Evolutionary conservation across 2,797 vertebrate genomes (phyloP).

Genomic region (Falco peregrinus): DNA sequence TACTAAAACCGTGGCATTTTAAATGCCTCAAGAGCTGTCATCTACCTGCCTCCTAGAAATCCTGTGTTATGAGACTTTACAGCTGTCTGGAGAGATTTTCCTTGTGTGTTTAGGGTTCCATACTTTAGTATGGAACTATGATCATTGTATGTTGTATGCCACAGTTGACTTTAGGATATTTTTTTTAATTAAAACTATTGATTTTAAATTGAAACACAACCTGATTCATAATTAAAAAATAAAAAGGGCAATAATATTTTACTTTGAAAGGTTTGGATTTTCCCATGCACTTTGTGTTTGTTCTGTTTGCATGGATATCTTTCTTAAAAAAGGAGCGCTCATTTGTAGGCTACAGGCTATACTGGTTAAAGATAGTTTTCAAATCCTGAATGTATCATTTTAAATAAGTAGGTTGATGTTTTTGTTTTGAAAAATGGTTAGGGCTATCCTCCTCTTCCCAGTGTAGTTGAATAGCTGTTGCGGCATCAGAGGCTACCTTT

Average conservation of each 20-base stretch:
- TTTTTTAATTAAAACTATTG: background rate
- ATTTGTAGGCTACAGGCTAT: background rate
- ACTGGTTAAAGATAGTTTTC: background rate
- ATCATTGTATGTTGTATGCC: slow-evolving; percentile 16
- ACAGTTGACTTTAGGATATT: background rate
- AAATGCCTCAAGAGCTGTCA: background rate
- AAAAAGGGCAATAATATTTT: background rate
- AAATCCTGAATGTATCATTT: background rate
- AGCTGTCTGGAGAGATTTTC: slow-evolving; percentile 32
- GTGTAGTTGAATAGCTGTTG: background rate
- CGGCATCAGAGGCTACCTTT: background rate
- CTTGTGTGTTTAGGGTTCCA: slow-evolving; percentile 38
- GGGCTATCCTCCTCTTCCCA: background rate
- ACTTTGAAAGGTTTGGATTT: background rate
- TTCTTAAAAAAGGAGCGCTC: background rate
- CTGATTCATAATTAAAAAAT: background rate
- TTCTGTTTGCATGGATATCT: background rate
- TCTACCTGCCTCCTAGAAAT: slow-evolving; percentile 13
- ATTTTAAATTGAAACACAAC: background rate
- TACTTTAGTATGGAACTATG: slow-evolving; percentile 19
- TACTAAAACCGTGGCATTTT: background rate
- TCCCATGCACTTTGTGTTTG: background rate
- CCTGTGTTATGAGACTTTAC: slow-evolving; percentile 26
- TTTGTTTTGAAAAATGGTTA: background rate
- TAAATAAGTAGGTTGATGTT: background rate